These are phyloP conservation scores for Melanostoma mellinum DNA, from an alignment of 2,888 invertebrate genomes.

Conservation along the genomic window DNA sequence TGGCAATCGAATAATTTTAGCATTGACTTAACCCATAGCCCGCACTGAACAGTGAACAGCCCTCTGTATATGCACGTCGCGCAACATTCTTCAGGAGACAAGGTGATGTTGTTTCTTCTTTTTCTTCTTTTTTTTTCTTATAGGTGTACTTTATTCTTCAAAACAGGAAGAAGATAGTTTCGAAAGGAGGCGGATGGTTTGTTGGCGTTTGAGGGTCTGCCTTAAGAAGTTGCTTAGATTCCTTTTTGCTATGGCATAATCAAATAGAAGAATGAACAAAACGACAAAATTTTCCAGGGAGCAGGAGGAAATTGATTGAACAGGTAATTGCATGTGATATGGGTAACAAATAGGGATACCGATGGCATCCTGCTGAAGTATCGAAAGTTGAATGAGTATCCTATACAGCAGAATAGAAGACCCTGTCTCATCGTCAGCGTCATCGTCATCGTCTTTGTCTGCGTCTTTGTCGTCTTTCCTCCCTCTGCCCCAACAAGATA, in stretches of 20 bases:
- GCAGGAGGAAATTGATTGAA: conserved; percentile 70
- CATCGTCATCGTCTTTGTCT: conserved; percentile 5
- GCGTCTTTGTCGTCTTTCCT: conserved; percentile 6
- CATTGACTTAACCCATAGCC: conserved; percentile 23
- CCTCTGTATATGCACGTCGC: neutral
- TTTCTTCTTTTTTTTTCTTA: conserved; percentile 26
- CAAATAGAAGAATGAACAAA: conserved; percentile 32
- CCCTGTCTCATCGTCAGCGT: conserved; percentile 11
- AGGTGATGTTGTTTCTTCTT: conserved; percentile 20
- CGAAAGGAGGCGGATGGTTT: conserved; percentile 6
- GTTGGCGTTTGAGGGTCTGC: conserved; percentile 39
- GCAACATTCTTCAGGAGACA: conserved; percentile 29
- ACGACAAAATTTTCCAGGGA: conserved; percentile 39
- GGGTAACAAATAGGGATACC: conserved; percentile 73
- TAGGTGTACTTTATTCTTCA: conserved; percentile 3
- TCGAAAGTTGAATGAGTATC: conserved; percentile 63
- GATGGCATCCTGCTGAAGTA: conserved; percentile 67
- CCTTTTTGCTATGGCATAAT: conserved; percentile 45
- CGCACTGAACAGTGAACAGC: neutral
- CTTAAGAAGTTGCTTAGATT: conserved; percentile 57
- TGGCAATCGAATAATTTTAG: conserved; percentile 60
- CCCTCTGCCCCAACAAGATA: conserved; percentile 36
- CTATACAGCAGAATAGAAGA: conserved; percentile 26
- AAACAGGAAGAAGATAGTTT: conserved; percentile 63
- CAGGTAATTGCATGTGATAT: conserved; percentile 73